Percentiles rank a stretch among this genome's conserved stretches.
Evolutionary conservation across 2,797 vertebrate genomes (phyloP).

Genomic region (Enteromius paludinosus): DNA sequence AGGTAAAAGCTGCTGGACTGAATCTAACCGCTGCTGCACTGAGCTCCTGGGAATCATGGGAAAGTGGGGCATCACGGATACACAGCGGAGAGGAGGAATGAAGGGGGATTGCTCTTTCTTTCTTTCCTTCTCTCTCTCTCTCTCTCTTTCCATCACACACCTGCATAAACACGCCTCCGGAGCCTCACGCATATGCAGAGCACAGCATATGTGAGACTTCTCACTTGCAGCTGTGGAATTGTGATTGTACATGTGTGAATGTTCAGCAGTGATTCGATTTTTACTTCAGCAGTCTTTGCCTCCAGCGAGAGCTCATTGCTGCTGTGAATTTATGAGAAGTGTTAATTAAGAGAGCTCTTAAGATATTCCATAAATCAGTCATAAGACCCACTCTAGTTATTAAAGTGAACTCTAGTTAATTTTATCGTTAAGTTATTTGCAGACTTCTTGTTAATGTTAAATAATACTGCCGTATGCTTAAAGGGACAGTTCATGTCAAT

Average conservation of each 20-base stretch:
- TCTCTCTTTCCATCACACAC: background rate
- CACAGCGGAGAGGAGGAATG: conserved; percentile 10
- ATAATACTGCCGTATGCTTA: background rate
- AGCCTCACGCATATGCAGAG: background rate
- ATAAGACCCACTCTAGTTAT: background rate
- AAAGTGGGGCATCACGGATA: conserved; percentile 58
- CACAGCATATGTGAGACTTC: background rate
- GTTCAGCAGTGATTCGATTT: conserved; percentile 22
- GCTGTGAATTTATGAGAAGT: conserved; percentile 26
- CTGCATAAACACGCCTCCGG: conserved; percentile 15
- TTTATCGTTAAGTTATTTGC: background rate
- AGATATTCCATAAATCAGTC: conserved; percentile 6
- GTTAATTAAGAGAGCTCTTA: conserved; percentile 14
- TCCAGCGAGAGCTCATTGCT: background rate
- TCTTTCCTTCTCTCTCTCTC: background rate
- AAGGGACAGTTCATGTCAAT: background rate
- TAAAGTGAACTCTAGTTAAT: background rate
- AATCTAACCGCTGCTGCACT: conserved; percentile 15
- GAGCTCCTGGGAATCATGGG: conserved; percentile 41
- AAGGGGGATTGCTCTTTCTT: conserved; percentile 6
- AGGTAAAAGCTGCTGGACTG: background rate
- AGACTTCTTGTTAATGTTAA: background rate
- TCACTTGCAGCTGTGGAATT: conserved; percentile 3
- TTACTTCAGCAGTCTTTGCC: background rate
- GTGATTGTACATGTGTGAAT: conserved; percentile 27